Evolutionary conservation across 37 sponge, comb jelly and placozoan genomes (phyloP), one percentile per base, ranked within the genome.

Genomic region (Crambe crambe): DNA sequence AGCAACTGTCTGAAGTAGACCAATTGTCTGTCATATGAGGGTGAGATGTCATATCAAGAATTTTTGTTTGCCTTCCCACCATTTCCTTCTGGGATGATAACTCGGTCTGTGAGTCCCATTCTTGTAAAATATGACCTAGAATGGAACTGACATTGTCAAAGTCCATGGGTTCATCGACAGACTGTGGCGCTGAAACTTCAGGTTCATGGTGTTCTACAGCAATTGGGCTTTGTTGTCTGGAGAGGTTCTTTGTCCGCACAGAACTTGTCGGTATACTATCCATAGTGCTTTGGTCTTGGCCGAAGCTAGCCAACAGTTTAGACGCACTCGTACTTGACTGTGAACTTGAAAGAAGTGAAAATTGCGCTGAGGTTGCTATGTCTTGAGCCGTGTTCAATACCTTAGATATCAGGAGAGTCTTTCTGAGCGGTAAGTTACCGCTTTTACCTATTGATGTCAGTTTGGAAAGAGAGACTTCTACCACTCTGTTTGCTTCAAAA

Each of bases 401-500:
- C 43, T 76, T 81, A 47, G 84, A 83, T 22, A 91, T 77, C 39
- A 91, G 62, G 22, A 91, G 73, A 42, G 87, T 70, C 47, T 80
- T 78, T 67, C 87, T 81, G 31, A 91, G 80, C 23, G 87, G 78
- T 68, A 83, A 56, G 51, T 86, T 87, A 32, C 78, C 62, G 25
- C 75, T 39, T 42, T 77, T 90, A 39, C 77, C 62, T 12, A 71
- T 40, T 57, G 40, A 47, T 32, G 54, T 83, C 32, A 91, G 73
- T 56, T 91, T 91, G 37, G 73, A 70, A 44, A 86, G 68, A 35
- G 91, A 91, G 23, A 85, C 79, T 42, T 91, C 91, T 23, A 86
- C 68, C 39, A 91, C 41, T 70, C 84, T 70, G 66, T 83, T 91
- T 5, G 91, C 91, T 77, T 91, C 91, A 3, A 91, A 69, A 75